These are phyloP conservation scores for Dryobotodes eremita DNA, from an alignment of 2,888 invertebrate species.

Conservation along the genomic window DNA sequence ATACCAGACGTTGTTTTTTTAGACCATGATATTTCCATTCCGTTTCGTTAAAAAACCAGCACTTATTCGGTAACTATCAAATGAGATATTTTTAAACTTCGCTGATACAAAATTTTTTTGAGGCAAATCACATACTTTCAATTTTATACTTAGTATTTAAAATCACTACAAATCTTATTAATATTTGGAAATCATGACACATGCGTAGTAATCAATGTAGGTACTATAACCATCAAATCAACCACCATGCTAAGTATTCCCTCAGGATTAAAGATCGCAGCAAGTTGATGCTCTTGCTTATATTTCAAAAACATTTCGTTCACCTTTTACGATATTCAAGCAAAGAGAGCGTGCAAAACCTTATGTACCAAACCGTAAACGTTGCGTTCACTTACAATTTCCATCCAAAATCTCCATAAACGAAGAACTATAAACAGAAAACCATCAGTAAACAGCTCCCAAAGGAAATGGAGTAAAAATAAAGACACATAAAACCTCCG, in stretches of 20 bases:
- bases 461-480: constrained; percentile 54
- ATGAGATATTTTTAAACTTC: too few relatives aligned
- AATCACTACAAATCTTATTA: too few relatives aligned
- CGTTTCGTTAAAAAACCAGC: too few relatives aligned
- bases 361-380: neutral
- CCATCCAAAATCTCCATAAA: constrained; percentile 10
- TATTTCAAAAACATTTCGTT: neutral
- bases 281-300: neutral
- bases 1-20: too few relatives aligned
- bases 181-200: too few relatives aligned
- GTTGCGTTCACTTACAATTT: neutral
- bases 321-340: neutral
- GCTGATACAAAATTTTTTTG: too few relatives aligned
- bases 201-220: neutral
- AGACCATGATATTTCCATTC: too few relatives aligned
- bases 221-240: too few relatives aligned
- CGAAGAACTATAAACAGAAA: constrained; percentile 29
- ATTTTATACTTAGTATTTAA: too few relatives aligned
- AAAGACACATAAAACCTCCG: constrained; percentile 39
- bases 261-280: neutral
- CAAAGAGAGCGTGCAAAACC: neutral
- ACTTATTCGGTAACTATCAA: too few relatives aligned
- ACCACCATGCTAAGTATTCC: too few relatives aligned
- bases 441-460: constrained; percentile 31
- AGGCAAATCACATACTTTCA: too few relatives aligned